Base-by-base conservation (phyloP, 2,888 invertebrate genomes). In the Watsonalla binaria region DNA sequence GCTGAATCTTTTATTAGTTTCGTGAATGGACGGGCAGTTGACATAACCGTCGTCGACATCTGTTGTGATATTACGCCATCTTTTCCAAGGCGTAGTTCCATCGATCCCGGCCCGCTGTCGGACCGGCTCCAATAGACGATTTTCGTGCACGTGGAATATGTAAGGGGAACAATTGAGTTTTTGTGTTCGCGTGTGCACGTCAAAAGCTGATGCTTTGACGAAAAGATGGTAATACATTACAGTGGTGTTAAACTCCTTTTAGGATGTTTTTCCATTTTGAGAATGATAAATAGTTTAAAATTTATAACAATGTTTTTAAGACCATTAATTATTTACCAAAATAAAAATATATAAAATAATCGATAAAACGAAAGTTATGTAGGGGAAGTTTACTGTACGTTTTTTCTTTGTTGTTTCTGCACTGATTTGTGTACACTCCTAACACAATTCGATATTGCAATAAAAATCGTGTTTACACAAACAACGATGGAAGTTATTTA, bases 1-100 rank as follows among this genome's bases (percentile, higher is more conserved):
- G 84, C 86, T 90, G 90, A 89, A 88, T 90, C 87, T 90, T 89
- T 89, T 90, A 90, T 90, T 89, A 87, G 87, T 85, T 87, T 81
- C 72, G 85, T 83, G 84, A 88, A 88, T 86, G 85, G 83, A 84
- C 80, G 86, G 80, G 82, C 83, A 84, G 87, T 86, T 86, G 88
- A 86, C 86, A 85, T 90, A 87, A 88, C 84, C 84, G 86, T 87
- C 86, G 80, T 70, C 77, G 80, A 85, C 89, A 90, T 88, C 86
- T 90, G 90, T 87, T 88, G 82, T 85, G 80, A 86, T 90, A 90
- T 88, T 86, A 82, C 83, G 78, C 86, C 80, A 82, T 86, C 80
- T 82, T 80, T 80, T 70, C 74, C 72, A 69, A 61, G 59, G 67
- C 66, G 72, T 62, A 70, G 74, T 78, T 74, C 72, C 76, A 82